Evolutionary conservation across 1,140 invertebrate species (phyloP).

Genomic region (Drosophila melanica): DNA sequence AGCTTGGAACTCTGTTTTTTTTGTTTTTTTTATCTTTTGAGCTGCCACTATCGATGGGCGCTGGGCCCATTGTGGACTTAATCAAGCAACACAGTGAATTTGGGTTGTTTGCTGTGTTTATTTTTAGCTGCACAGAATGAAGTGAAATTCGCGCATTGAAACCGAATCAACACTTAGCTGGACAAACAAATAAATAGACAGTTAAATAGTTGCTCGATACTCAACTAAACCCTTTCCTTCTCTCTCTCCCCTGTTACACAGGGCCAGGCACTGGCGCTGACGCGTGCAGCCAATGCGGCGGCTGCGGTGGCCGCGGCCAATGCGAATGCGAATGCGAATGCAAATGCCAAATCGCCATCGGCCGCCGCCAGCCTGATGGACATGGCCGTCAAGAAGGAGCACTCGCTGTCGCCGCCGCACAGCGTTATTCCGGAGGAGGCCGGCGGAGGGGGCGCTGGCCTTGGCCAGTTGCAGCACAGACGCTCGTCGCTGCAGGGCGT

Average conservation of each 20-base stretch:
- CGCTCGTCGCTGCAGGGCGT: conserved; percentile 75
- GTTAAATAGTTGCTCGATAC: conserved; percentile 10
- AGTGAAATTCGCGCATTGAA: conserved; percentile 56
- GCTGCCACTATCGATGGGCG: conserved; percentile 44
- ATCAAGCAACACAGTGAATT: conserved; percentile 80
- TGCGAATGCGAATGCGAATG: conserved; percentile 46
- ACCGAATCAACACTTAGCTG: conserved; percentile 62
- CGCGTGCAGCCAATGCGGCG: conserved; percentile 74
- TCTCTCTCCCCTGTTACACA: conserved; percentile 15
- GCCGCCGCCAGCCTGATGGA: conserved; percentile 63
- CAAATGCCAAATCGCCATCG: conserved; percentile 68
- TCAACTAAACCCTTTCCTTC: conserved; percentile 1
- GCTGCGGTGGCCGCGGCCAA: conserved; percentile 69
- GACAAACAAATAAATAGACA: conserved; percentile 52
- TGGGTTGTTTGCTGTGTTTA: conserved; percentile 77
- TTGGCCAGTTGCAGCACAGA: conserved; percentile 61
- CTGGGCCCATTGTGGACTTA: conserved; percentile 70
- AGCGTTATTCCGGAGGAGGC: conserved; percentile 34
- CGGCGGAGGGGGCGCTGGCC: conserved; percentile 10
- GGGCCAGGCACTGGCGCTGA: conserved; percentile 82
- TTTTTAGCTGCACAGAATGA: conserved; percentile 31
- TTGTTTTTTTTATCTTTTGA: not conserved
- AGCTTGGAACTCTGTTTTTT: not conserved
- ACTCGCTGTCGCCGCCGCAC: conserved; percentile 71
- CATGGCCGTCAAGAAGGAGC: conserved; percentile 80